These are phyloP conservation scores for Cheilosia vernalis DNA, from an alignment of 2,888 invertebrate species.

Conservation along the genomic window DNA sequence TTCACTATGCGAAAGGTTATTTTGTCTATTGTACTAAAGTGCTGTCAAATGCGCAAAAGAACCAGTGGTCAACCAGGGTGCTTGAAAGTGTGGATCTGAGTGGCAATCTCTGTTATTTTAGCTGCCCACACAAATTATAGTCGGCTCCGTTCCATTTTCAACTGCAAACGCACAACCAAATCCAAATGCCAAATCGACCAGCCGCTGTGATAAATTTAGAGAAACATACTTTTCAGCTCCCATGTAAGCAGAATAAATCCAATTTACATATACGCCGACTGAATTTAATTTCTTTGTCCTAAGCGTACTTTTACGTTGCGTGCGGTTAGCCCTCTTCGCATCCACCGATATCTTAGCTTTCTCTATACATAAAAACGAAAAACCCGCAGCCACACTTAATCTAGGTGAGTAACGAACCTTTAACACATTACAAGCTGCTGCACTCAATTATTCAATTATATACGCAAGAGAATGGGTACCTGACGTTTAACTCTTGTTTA, in stretches of 20 bases:
- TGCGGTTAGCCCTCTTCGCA: slow-evolving; percentile 24
- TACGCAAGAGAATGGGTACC: slow-evolving; percentile 21
- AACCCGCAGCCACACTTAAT: slow-evolving; percentile 8
- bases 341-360: slow-evolving; percentile 15
- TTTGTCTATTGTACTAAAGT: too few species aligned
- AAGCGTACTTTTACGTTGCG: slow-evolving; percentile 3
- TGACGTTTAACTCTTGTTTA: slow-evolving; percentile 23
- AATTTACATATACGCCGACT: slow-evolving; percentile 10
- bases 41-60: too few species aligned
- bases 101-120: too few species aligned
- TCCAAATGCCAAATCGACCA: too few species aligned
- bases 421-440: slow-evolving; percentile 7
- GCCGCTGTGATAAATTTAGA: too few species aligned
- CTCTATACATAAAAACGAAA: slow-evolving; percentile 1
- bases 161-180: too few species aligned
- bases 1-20: too few species aligned
- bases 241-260: slow-evolving; percentile 2
- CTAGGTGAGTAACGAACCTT: slow-evolving; percentile 31
- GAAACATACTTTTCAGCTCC: too few species aligned
- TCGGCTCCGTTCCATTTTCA: too few species aligned
- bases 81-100: too few species aligned
- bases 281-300: slow-evolving; percentile 23
- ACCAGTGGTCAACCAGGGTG: too few species aligned
- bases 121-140: too few species aligned
- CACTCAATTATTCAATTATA: slow-evolving; percentile 41